A percentile compares a stretch with the other conserved stretches of the same genome.
Evolutionary conservation across 2,888 invertebrate genomes (phyloP).

Genomic region (Xestia xanthographa): DNA sequence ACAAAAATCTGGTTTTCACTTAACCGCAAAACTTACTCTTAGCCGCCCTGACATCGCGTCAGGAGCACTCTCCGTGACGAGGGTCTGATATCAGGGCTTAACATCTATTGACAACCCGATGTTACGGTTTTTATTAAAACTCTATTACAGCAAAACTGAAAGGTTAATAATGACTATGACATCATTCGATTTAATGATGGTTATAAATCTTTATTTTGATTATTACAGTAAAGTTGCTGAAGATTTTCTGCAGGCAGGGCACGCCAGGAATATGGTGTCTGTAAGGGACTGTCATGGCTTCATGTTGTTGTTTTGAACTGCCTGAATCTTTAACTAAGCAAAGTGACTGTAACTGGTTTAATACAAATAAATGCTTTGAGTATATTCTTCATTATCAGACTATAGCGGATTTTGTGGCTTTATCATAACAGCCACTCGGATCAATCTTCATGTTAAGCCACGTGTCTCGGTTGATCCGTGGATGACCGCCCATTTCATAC

Average conservation of each 20-base stretch:
- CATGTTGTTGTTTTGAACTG: not conserved
- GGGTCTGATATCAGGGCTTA: slow-evolving; percentile 52
- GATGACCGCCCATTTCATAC: too few relatives aligned
- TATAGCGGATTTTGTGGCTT: not conserved
- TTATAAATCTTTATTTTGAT: not conserved
- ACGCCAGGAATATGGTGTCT: not conserved
- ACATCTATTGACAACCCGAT: slow-evolving; percentile 50
- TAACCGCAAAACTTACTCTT: slow-evolving; percentile 19
- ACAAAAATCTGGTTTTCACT: slow-evolving; percentile 9
- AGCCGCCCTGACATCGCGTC: slow-evolving; percentile 3
- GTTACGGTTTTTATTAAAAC: slow-evolving; percentile 35
- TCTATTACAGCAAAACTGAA: slow-evolving; percentile 32
- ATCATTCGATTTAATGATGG: not conserved
- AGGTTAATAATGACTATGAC: slow-evolving; percentile 5
- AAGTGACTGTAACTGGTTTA: not conserved
- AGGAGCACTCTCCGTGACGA: slow-evolving; percentile 55
- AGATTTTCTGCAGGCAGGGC: not conserved
- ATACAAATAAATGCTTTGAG: not conserved
- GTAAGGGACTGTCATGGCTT: not conserved
- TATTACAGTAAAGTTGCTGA: not conserved
- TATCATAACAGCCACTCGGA: too few relatives aligned
- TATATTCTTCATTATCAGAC: not conserved
- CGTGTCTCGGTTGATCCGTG: too few relatives aligned
- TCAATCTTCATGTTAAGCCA: too few relatives aligned
- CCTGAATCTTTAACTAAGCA: not conserved